These are phyloP conservation scores for Sinhomidia bicolor DNA, from an alignment of 2,888 invertebrate genomes.

Conservation along the genomic window DNA sequence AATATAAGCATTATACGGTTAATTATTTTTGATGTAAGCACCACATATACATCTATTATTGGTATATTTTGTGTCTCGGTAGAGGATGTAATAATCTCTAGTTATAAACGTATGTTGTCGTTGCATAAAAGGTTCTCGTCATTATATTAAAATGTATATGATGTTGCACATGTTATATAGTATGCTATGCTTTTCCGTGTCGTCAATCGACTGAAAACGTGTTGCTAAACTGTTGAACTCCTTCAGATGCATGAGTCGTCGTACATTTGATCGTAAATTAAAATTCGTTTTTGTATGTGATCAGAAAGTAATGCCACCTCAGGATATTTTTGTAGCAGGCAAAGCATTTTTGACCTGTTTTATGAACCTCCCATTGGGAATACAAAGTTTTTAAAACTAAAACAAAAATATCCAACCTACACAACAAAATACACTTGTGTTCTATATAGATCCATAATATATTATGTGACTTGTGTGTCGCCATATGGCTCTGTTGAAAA, in stretches of 20 bases:
- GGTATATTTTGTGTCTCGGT: constrained; percentile 2
- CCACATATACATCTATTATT: neutral
- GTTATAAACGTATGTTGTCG: neutral
- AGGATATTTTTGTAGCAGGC: too few relatives aligned
- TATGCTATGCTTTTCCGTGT: neutral
- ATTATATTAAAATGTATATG: neutral
- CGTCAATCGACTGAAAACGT: neutral
- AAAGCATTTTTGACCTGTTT: too few relatives aligned
- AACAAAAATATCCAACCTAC: neutral
- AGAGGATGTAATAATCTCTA: neutral
- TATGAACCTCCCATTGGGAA: too few relatives aligned
- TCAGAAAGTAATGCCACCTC: neutral
- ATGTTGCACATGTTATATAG: neutral
- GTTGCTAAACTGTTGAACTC: neutral
- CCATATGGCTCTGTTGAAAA: too few relatives aligned
- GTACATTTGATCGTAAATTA: too few relatives aligned
- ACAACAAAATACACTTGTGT: neutral
- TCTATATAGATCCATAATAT: too few relatives aligned
- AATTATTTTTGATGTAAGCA: neutral
- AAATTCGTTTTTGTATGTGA: neutral
- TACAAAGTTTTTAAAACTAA: too few relatives aligned
- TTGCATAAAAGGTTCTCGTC: neutral
- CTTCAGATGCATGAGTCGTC: neutral
- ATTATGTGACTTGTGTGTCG: too few relatives aligned
- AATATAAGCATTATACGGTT: neutral